These are phyloP conservation scores for Eristalis intricaria DNA, from an alignment of 2,888 invertebrate species.

Conservation along the genomic window DNA sequence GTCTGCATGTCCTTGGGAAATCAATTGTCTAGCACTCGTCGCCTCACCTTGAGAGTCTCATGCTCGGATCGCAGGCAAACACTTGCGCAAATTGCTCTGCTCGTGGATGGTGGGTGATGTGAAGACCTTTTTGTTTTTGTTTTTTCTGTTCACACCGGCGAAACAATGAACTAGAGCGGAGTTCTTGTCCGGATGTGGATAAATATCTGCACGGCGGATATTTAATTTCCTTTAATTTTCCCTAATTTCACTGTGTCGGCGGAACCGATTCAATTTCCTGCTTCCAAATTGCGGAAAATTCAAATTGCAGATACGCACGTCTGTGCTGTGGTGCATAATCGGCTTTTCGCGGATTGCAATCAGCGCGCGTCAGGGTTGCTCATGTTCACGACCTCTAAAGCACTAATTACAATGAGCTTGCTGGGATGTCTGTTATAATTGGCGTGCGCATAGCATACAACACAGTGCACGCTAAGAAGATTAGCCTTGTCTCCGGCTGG, in stretches of 20 bases:
- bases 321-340: neutral
- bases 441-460: too few relatives aligned
- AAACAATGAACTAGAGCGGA: conserved; percentile 28
- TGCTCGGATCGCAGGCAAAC: neutral
- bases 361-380: too few relatives aligned
- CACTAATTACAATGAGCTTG: neutral
- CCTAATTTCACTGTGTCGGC: conserved; percentile 31
- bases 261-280: conserved; percentile 50
- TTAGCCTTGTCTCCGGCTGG: too few relatives aligned
- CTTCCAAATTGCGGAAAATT: conserved; percentile 14
- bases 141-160: too few relatives aligned
- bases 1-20: conserved; percentile 29
- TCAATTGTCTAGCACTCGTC: conserved; percentile 18
- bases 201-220: conserved; percentile 42
- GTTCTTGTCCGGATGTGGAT: conserved; percentile 28
- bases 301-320: neutral
- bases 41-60: conserved; percentile 2
- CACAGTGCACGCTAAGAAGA: too few relatives aligned
- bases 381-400: too few relatives aligned
- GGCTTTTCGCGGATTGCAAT: too few relatives aligned
- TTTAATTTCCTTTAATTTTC: conserved; percentile 56
- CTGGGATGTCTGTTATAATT: neutral
- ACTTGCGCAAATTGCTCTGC: too few relatives aligned
- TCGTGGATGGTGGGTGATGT: too few relatives aligned
- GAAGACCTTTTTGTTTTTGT: too few relatives aligned